phyloP scores from a whole-genome alignment of 2,888 invertebrate species.

The Melieria picta region DNA sequence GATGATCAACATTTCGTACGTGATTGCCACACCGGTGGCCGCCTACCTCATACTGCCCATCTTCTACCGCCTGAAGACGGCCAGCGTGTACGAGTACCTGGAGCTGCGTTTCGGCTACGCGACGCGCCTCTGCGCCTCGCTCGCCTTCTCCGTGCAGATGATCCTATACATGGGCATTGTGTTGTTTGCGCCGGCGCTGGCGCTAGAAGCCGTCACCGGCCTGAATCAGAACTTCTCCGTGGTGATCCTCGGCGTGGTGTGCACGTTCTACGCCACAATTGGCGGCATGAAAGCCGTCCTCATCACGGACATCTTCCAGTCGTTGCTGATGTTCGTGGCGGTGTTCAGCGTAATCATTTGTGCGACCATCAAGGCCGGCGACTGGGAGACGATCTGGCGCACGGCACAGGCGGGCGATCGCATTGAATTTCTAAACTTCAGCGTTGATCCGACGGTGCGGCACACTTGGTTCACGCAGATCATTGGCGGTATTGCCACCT shows the following conservation, averaged over 20 bases:
- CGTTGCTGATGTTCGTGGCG: conserved; percentile 85
- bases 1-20: conserved; percentile 80
- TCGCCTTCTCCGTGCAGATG: conserved; percentile 90
- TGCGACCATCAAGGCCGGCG: conserved; percentile 76
- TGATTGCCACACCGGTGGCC: conserved; percentile 80
- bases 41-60: conserved; percentile 84
- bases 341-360: conserved; percentile 82
- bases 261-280: conserved; percentile 86
- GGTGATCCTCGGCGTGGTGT: conserved; percentile 73
- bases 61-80: conserved; percentile 82
- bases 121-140: conserved; percentile 80
- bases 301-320: conserved; percentile 87
- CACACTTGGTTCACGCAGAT: conserved; percentile 85
- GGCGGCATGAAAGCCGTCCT: conserved; percentile 93
- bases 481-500: conserved; percentile 84
- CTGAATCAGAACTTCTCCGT: conserved; percentile 78
- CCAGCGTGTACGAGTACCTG: conserved; percentile 94
- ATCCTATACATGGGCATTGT: conserved; percentile 91
- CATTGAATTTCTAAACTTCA: conserved; percentile 76
- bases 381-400: conserved; percentile 76
- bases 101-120: conserved; percentile 84
- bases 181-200: conserved; percentile 91
- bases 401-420: conserved; percentile 77
- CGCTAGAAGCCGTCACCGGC: conserved; percentile 87
- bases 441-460: conserved; percentile 81